These are phyloP conservation scores for Alviniconcha marisindica DNA, from an alignment of 1,140 invertebrate genomes.

Conservation along the genomic window DNA sequence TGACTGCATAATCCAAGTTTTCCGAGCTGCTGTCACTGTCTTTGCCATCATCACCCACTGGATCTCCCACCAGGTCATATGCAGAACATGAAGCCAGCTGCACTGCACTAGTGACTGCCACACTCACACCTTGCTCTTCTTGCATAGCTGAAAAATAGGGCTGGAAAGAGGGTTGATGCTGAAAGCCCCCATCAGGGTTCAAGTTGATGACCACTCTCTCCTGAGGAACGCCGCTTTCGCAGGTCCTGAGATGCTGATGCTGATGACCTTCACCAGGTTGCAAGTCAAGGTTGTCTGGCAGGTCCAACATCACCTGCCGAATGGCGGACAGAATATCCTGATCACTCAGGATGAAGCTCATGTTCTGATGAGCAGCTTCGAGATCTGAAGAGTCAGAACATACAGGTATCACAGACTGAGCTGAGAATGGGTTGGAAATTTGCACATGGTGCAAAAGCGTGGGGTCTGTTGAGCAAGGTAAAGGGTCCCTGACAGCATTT, in stretches of 20 bases:
- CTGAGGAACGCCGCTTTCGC: background rate
- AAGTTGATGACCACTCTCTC: constrained; percentile 7
- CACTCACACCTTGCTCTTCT: background rate
- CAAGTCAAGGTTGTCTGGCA: background rate
- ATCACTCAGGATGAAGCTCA: background rate
- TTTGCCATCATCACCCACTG: background rate
- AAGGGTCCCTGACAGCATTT: background rate
- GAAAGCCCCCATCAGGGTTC: background rate
- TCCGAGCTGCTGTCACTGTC: background rate
- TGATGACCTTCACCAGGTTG: background rate
- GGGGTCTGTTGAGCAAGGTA: background rate
- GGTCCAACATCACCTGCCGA: background rate
- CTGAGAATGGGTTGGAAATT: background rate
- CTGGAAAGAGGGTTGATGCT: background rate
- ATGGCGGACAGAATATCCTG: background rate
- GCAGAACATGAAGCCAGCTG: background rate
- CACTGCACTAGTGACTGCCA: background rate
- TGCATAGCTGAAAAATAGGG: background rate
- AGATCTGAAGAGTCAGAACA: background rate
- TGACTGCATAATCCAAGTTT: background rate
- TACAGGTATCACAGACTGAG: constrained; percentile 10
- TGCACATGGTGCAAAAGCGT: background rate
- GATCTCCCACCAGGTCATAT: background rate
- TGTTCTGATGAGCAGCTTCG: background rate
- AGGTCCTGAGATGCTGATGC: background rate